Evolutionary conservation across 2,113 vertebrate species (phyloP).

Genomic region (Petromus typicus): DNA sequence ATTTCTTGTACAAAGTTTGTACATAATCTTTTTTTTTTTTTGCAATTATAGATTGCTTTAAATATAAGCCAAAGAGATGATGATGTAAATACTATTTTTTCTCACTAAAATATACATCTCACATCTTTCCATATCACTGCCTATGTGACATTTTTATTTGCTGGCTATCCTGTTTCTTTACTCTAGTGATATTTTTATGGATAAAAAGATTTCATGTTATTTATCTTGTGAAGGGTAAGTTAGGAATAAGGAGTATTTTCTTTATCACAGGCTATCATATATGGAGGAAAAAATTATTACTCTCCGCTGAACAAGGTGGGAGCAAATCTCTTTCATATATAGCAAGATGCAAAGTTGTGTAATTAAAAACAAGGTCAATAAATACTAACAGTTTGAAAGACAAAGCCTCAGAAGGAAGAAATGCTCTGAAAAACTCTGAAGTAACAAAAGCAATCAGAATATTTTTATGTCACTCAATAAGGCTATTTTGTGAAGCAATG

Average conservation of each 20-base stretch:
- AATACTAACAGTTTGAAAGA: background rate
- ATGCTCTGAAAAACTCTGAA: background rate
- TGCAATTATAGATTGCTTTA: background rate
- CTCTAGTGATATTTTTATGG: background rate
- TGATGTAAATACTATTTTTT: background rate
- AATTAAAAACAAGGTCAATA: background rate
- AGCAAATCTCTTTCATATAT: background rate
- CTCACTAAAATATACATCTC: background rate
- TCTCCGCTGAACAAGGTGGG: background rate
- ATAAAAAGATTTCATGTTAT: background rate
- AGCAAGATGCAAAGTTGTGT: background rate
- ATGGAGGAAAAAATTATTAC: background rate
- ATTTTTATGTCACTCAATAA: conserved; percentile 57
- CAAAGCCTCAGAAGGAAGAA: background rate
- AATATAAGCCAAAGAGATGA: background rate
- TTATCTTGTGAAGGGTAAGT: background rate
- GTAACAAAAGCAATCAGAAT: background rate
- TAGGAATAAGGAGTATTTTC: background rate
- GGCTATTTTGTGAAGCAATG: conserved; percentile 65
- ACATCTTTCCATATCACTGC: background rate
- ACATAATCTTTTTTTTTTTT: background rate
- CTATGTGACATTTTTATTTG: background rate
- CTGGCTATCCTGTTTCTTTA: conserved; percentile 26
- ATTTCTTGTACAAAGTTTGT: background rate
- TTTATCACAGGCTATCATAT: background rate